Conservation (phyloP, 2,888 invertebrate genomes). For the Chironomus tentans region DNA sequence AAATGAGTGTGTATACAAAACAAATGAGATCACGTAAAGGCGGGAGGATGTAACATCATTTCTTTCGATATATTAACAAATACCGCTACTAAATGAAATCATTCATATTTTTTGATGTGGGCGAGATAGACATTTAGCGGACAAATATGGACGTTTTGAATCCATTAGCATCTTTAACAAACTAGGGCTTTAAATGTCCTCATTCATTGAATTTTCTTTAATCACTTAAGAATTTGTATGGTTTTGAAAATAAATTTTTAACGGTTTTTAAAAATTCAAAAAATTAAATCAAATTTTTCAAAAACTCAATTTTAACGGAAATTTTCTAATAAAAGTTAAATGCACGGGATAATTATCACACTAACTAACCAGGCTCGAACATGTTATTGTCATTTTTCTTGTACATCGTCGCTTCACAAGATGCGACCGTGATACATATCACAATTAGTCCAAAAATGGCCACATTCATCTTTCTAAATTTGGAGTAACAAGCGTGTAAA, state of each 20-base stretch:
- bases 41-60: neutral
- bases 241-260: too few relatives aligned
- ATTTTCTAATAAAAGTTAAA: too few relatives aligned
- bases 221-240: too few relatives aligned
- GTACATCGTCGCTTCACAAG: slow-evolving; percentile 19
- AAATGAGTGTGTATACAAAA: neutral
- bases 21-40: neutral
- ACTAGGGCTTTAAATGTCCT: neutral
- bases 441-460: neutral
- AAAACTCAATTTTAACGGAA: too few relatives aligned
- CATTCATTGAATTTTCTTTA: too few relatives aligned
- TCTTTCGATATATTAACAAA: neutral
- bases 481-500: neutral
- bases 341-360: neutral
- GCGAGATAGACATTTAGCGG: neutral
- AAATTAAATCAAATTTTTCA: too few relatives aligned
- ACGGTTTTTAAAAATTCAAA: too few relatives aligned
- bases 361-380: slow-evolving; percentile 19
- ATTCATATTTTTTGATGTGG: neutral
- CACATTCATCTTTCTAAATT: neutral
- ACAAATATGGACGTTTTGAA: neutral
- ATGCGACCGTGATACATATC: neutral
- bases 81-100: neutral
- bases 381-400: slow-evolving; percentile 22
- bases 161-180: neutral